phyloP scores from a whole-genome alignment of 1,140 invertebrate species.

The Hormaphis cornu region DNA sequence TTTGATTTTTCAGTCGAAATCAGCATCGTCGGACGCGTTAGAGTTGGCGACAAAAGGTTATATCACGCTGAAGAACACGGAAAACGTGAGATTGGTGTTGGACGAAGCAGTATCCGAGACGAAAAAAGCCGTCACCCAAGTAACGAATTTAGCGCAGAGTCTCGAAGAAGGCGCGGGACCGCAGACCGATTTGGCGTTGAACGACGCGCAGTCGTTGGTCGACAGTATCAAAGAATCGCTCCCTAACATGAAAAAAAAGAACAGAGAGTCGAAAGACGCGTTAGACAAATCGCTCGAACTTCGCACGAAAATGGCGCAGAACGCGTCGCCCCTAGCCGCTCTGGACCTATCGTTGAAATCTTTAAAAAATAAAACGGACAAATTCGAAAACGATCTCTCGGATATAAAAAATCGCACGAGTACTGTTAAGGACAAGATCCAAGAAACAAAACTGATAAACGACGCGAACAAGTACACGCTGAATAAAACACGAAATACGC shows the following conservation, averaged over 20 bases:
- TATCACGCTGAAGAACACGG: slow-evolving; percentile 23
- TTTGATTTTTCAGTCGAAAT: not conserved
- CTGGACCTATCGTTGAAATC: slow-evolving; percentile 48
- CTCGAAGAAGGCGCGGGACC: slow-evolving; percentile 44
- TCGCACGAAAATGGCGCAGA: slow-evolving; percentile 54
- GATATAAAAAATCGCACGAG: slow-evolving; percentile 62
- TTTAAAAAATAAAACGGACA: slow-evolving; percentile 50
- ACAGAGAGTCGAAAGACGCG: slow-evolving; percentile 8
- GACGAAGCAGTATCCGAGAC: slow-evolving; percentile 30
- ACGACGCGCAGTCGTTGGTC: slow-evolving; percentile 61
- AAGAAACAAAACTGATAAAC: slow-evolving; percentile 54
- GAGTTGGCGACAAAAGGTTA: slow-evolving; percentile 43
- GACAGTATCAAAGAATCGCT: slow-evolving; percentile 47
- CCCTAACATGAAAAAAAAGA: not conserved
- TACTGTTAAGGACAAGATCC: slow-evolving; percentile 51
- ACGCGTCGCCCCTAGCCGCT: slow-evolving; percentile 56
- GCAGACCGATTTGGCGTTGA: slow-evolving; percentile 64
- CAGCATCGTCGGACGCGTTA: slow-evolving; percentile 42
- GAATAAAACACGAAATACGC: not conserved
- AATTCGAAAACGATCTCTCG: slow-evolving; percentile 56
- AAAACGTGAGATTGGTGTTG: slow-evolving; percentile 29
- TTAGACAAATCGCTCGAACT: slow-evolving; percentile 52
- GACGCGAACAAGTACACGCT: slow-evolving; percentile 42
- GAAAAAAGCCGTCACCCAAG: slow-evolving; percentile 34
- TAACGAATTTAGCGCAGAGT: slow-evolving; percentile 35